Base-by-base conservation (phyloP, 2,888 invertebrate species). In the Drosophila villosipedis region DNA sequence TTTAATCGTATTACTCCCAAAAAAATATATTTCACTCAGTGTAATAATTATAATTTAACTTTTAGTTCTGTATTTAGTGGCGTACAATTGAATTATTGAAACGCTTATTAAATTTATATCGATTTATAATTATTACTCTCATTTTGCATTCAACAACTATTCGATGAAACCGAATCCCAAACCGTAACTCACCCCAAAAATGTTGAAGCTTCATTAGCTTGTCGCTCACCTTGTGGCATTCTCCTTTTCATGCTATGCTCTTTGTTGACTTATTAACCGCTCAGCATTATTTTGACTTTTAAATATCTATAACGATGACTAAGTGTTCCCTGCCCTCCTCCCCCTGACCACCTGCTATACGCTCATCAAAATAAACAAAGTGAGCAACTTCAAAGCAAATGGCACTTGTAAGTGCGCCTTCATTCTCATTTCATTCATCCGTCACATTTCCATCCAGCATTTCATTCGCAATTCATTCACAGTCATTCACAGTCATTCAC, bases 301-400 rank as follows among this genome's bases (percentile, higher is more conserved):
- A 58, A 82, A 82, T 63, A 61, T 67, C 52, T 66, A 60, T 53
- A 60, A 67, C 25, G 39, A 43, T 67, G 78, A 82, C 60, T 82
- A 78, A 78, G 78, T 74, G 14, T 2, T 25, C 25, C 41, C 30
- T 1, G 12, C 30, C 37, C 25, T 1, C 7, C 10, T 7, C 14
- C 2, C 25, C 60, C n/a, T 19, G 28, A 10, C 14, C 19, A 12
- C 31, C 43, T 5, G 14, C 14, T 4, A 22, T 0, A 47, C 47
- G 22, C 47, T 16, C 47, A 47, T 47, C 50, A 61, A 59, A 61
- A 28, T 33, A 62, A 78, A 61, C 63, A 72, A 72, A 67, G 73
- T 73, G 79, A 78, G 52, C 58, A 68, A 82, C 82, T 62, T 82
- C 78, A 82, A 82, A 78, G 76, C 72, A 22, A 37, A 43, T 33